phyloP scores from a whole-genome alignment of 2,113 vertebrate genomes.

The Serinus canaria region DNA sequence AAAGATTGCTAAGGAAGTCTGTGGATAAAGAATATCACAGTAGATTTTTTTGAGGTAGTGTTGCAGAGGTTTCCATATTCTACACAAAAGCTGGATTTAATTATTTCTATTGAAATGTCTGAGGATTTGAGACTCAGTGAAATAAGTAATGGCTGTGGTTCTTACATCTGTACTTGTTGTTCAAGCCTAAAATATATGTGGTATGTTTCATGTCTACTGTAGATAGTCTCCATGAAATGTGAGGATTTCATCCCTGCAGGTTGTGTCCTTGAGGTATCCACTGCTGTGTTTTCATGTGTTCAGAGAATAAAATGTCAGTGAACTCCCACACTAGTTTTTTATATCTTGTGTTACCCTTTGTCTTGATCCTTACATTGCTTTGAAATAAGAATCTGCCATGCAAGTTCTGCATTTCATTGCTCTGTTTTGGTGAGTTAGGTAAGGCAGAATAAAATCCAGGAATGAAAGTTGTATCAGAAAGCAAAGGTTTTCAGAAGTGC shows the following conservation, averaged over 20 bases:
- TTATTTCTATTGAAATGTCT: neutral
- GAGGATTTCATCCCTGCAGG: neutral
- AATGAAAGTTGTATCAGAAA: neutral
- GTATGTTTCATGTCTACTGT: neutral
- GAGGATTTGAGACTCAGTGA: neutral
- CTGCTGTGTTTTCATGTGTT: neutral
- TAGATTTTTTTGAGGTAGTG: neutral
- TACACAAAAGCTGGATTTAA: neutral
- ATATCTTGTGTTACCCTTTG: neutral
- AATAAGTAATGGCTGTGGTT: neutral
- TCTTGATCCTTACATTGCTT: neutral
- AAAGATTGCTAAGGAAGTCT: neutral
- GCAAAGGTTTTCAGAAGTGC: neutral
- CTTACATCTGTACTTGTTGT: neutral
- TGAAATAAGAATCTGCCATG: neutral
- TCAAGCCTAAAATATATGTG: neutral
- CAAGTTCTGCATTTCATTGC: neutral
- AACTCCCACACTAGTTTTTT: neutral
- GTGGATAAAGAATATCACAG: neutral
- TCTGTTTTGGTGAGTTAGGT: neutral
- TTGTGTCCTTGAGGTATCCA: neutral
- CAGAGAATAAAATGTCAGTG: neutral
- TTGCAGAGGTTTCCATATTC: neutral
- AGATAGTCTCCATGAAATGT: neutral
- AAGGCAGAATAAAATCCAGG: neutral